These are phyloP conservation scores for Geotrypetes seraphini DNA, from an alignment of 2,797 vertebrate genomes.

Conservation along the genomic window DNA sequence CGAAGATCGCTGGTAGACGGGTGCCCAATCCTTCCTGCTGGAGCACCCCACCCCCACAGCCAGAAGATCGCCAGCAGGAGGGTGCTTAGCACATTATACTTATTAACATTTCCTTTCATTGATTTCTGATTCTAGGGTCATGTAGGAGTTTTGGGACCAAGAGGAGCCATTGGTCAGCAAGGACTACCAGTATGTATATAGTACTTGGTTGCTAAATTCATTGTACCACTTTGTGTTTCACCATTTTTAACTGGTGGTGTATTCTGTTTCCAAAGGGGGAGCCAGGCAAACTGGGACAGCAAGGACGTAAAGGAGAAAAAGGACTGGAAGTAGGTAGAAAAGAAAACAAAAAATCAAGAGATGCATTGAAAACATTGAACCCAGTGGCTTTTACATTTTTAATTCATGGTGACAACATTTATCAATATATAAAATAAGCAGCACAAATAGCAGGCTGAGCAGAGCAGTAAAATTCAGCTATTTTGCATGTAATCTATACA, in stretches of 20 bases:
- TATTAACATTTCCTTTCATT: neutral
- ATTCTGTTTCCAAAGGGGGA: slow-evolving; percentile 61
- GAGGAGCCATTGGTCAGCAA: slow-evolving; percentile 76
- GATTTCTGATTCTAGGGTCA: slow-evolving; percentile 64
- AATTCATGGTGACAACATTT: no score
- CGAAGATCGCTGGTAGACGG: no score
- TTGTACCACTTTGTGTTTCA: slow-evolving; percentile 4
- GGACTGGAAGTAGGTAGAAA: slow-evolving; percentile 63
- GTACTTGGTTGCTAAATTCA: neutral
- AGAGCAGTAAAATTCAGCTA: no score
- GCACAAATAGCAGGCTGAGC: no score
- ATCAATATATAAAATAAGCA: no score
- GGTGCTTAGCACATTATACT: neutral
- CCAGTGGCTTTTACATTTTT: no score
- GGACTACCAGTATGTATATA: slow-evolving; percentile 72
- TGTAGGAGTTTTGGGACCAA: slow-evolving; percentile 60
- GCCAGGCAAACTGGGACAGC: slow-evolving; percentile 61
- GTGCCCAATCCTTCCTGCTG: no score
- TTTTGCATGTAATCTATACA: no score
- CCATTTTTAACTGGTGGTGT: slow-evolving; percentile 2
- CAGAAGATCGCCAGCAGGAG: no score
- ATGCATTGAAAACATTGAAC: no score
- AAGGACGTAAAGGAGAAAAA: slow-evolving; percentile 71
- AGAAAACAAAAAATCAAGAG: neutral
- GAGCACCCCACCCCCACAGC: no score